Evolutionary conservation across 1,140 invertebrate species (phyloP), one percentile per base, ranked within the genome.

Genomic region (Ylistrum balloti): DNA sequence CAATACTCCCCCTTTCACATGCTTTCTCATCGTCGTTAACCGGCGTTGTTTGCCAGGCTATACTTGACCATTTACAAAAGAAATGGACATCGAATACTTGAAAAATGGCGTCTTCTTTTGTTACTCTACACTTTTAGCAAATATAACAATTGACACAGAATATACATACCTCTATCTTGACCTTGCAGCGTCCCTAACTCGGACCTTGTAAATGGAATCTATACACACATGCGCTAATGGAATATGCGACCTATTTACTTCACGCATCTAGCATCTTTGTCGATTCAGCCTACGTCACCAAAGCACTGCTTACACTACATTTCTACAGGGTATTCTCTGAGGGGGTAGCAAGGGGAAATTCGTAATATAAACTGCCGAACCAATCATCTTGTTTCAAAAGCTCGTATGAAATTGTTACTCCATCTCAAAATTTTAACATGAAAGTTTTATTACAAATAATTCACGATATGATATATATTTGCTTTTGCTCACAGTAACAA

Each of bases 181-280:
- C 56, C 56, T 74, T 74, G 56, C 22, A 74, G 15, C 56, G 56
- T 74, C 56, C 56, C 56, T 74, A 74, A 74, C 56, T 74, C n/a
- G 56, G 56, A 74, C 56, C 56, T 45, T 38, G 35, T 38, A 7
- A 38, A 45, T 45, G 41, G 41, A 45, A 45, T 17, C 10, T 74
- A 74, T 17, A 74, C 56, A 74, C 56, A 74, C 56, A 74, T 74
- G 56, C 56, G 56, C 56, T 74, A 28, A 74, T 74, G 56, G 56
- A 74, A 74, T 28, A 74, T 28, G 56, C 56, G 56, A 74, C 56
- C 56, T 74, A 74, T 74, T 74, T 45, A 28, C 56, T 74, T 74
- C 56, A 74, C 56, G 56, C 56, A 74, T 74, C 56, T 74, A 74
- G 56, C 56, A 74, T 74, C 56, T 74, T 74, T 74, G 56, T 74